phyloP scores from a whole-genome alignment of 2,888 invertebrate genomes.

The Deilephila porcellus region DNA sequence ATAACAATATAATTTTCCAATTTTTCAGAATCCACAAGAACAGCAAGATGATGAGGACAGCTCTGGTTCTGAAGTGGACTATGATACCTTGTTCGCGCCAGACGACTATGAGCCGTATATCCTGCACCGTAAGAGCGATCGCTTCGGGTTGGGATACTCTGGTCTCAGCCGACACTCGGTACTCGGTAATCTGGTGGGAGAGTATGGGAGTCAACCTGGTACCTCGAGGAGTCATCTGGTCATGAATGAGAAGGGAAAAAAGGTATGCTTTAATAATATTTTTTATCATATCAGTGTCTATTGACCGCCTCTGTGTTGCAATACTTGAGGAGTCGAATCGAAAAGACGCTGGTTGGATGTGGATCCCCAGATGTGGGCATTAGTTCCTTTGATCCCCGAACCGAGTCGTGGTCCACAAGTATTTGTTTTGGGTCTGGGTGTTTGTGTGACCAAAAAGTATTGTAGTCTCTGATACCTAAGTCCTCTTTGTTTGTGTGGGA shows the following conservation, averaged over 20 bases:
- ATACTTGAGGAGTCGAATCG: too few species aligned
- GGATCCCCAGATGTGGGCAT: too few species aligned
- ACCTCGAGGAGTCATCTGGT: slow-evolving; percentile 66
- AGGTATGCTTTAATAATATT: too few species aligned
- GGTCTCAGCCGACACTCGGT: slow-evolving; percentile 89
- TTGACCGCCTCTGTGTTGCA: too few species aligned
- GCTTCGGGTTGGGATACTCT: slow-evolving; percentile 91
- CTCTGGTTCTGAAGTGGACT: slow-evolving; percentile 82
- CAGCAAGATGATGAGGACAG: slow-evolving; percentile 52
- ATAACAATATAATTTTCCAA: neutral
- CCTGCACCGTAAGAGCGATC: slow-evolving; percentile 90
- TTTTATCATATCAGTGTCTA: neutral
- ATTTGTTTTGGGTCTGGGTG: too few species aligned
- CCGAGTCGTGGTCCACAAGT: too few species aligned
- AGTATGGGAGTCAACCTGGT: slow-evolving; percentile 58
- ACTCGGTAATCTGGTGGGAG: slow-evolving; percentile 71
- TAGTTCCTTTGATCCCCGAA: too few species aligned
- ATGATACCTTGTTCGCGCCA: slow-evolving; percentile 89
- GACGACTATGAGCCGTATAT: slow-evolving; percentile 92
- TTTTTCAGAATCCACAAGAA: slow-evolving; percentile 51
- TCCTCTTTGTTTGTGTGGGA: too few species aligned
- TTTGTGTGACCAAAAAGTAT: too few species aligned
- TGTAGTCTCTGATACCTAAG: too few species aligned
- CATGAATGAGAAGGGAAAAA: slow-evolving; percentile 78
- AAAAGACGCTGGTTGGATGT: too few species aligned